phyloP scores from a whole-genome alignment of 2,888 invertebrate genomes.

The Odontomyia ornata region DNA sequence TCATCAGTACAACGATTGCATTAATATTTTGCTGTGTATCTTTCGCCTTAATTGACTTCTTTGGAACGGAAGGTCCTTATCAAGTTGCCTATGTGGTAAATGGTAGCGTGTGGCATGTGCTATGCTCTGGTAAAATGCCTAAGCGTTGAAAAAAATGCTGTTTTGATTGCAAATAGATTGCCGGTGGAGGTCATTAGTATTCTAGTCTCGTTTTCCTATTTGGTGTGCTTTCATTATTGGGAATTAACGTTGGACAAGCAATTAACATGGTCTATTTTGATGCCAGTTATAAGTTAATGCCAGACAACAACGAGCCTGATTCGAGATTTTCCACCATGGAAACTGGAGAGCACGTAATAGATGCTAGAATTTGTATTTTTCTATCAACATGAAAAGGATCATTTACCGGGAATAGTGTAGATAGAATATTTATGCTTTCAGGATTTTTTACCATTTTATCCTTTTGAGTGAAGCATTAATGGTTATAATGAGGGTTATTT shows the following conservation, averaged over 20 bases:
- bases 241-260: conserved; percentile 50
- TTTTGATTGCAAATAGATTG: conserved; percentile 63
- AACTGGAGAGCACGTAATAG: not conserved
- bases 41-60: not conserved
- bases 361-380: not conserved
- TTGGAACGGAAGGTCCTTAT: not conserved
- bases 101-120: too few species aligned
- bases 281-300: conserved; percentile 34
- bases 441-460: too few species aligned
- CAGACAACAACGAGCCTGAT: not conserved
- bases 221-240: conserved; percentile 49
- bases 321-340: not conserved
- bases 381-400: too few species aligned
- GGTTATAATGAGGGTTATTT: too few species aligned
- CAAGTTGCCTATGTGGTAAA: too few species aligned
- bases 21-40: not conserved
- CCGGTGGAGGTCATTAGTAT: conserved; percentile 51
- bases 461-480: too few species aligned
- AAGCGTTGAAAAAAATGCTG: conserved; percentile 54
- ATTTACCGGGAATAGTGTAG: too few species aligned
- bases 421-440: too few species aligned
- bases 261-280: conserved; percentile 47
- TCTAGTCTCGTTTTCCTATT: conserved; percentile 46
- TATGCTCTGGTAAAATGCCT: not conserved
- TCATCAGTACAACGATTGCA: not conserved